phyloP scores from a whole-genome alignment of 2,888 invertebrate species.

The Minunthozetes semirufus region DNA sequence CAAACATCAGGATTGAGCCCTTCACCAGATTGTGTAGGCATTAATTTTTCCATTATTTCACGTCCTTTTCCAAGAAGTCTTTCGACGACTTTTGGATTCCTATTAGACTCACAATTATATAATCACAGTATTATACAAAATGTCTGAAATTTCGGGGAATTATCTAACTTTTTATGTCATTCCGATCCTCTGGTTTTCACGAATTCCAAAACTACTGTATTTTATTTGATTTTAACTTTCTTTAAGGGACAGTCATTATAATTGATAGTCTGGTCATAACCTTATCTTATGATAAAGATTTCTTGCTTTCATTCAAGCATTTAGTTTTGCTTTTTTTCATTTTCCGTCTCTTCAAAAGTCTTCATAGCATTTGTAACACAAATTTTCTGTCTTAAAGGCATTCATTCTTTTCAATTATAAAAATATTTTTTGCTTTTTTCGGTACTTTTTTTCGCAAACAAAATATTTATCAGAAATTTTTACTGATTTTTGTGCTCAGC shows the following conservation, averaged over 20 bases:
- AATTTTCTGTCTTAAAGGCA: conserved; percentile 1
- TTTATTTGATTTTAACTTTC: background rate
- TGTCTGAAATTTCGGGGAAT: background rate
- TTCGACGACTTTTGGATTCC: background rate
- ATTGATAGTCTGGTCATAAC: conserved; percentile 4
- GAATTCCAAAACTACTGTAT: conserved; percentile 2
- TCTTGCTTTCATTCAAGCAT: background rate
- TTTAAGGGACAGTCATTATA: conserved; percentile 1
- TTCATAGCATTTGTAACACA: background rate
- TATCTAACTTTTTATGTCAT: background rate
- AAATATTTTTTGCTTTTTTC: background rate
- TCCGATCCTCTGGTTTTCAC: background rate
- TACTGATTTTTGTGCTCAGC: background rate
- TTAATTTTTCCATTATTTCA: background rate
- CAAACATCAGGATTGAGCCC: background rate
- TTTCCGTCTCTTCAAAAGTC: background rate
- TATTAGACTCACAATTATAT: conserved; percentile 2
- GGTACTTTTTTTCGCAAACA: background rate
- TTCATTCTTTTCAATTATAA: background rate
- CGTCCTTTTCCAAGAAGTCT: background rate
- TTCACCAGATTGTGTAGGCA: background rate
- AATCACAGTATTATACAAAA: background rate
- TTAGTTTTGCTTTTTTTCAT: conserved; percentile 10
- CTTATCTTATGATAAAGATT: conserved; percentile 14
- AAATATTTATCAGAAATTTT: background rate